phyloP scores from a whole-genome alignment of 2,797 vertebrate genomes.

The Sebastes kiyomatsui region DNA sequence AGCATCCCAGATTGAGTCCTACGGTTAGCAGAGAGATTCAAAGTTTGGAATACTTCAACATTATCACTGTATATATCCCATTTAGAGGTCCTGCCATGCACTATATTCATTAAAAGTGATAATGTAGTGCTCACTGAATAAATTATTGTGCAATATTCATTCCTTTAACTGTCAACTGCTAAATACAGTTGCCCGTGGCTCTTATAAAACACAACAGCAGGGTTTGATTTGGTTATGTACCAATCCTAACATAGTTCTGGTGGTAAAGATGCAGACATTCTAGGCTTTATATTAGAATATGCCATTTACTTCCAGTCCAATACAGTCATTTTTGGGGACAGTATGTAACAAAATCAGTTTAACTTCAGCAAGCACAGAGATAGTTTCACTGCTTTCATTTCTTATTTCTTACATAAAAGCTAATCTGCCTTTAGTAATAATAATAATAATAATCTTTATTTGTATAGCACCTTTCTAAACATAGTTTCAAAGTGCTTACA shows the following conservation, averaged over 20 bases:
- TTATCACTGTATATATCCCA: not conserved
- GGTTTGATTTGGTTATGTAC: not conserved
- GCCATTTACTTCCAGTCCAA: not conserved
- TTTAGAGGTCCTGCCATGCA: not conserved
- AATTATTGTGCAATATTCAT: not conserved
- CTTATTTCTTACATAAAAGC: not conserved
- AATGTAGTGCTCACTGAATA: not conserved
- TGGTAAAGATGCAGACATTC: not conserved
- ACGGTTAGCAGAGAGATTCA: not conserved
- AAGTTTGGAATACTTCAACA: not conserved
- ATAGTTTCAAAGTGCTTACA: too few species aligned
- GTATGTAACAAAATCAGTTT: not conserved
- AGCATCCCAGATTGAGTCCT: not conserved
- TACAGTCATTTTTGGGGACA: not conserved
- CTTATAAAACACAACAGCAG: not conserved
- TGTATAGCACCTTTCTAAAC: too few species aligned
- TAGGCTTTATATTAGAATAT: not conserved
- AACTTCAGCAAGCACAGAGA: not conserved
- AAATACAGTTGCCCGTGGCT: not conserved
- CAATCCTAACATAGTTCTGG: not conserved
- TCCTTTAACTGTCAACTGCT: not conserved
- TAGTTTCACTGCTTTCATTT: not conserved
- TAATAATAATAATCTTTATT: too few species aligned
- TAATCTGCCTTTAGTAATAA: not conserved
- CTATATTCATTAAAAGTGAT: not conserved